Evolutionary conservation across 2,797 vertebrate species (phyloP).

Genomic region (Cynodonichthys magdalenae): DNA sequence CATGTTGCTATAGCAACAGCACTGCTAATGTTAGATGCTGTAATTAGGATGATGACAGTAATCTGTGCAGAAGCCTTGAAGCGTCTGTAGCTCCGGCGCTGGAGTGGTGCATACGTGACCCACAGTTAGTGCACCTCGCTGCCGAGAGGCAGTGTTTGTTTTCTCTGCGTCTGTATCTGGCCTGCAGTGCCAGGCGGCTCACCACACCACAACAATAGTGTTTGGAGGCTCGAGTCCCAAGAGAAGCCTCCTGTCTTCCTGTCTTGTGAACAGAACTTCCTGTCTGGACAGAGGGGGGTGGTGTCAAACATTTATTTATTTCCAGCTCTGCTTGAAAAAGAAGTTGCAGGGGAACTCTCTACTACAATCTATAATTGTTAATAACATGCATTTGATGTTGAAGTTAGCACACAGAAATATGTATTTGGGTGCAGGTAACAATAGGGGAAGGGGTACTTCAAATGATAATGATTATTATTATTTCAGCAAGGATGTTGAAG

Average conservation of each 20-base stretch:
- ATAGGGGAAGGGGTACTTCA: conserved; percentile 78
- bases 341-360: conserved; percentile 79
- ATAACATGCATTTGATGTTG: conserved; percentile 83
- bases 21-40: conserved; percentile 1
- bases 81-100: conserved; percentile 19
- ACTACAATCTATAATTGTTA: conserved; percentile 75
- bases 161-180: conserved; percentile 78
- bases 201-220: conserved; percentile 83
- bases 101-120: conserved; percentile 79
- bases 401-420: conserved; percentile 55
- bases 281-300: conserved; percentile 72
- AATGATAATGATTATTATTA: conserved; percentile 80
- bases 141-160: conserved; percentile 78
- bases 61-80: conserved; percentile 22
- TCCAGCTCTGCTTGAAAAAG: conserved; percentile 77
- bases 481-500: conserved; percentile 71
- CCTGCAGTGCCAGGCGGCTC: conserved; percentile 79
- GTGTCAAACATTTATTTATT: conserved; percentile 82
- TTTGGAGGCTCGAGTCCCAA: conserved; percentile 81
- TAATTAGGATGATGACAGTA: conserved; percentile 7
- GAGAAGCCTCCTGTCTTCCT: conserved; percentile 85
- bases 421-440: conserved; percentile 70
- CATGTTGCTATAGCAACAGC: conserved; percentile 48
- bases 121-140: conserved; percentile 58
- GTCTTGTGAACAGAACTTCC: conserved; percentile 82